Evolutionary conservation across 2,888 invertebrate genomes (phyloP).

Genomic region (Nineta flava): DNA sequence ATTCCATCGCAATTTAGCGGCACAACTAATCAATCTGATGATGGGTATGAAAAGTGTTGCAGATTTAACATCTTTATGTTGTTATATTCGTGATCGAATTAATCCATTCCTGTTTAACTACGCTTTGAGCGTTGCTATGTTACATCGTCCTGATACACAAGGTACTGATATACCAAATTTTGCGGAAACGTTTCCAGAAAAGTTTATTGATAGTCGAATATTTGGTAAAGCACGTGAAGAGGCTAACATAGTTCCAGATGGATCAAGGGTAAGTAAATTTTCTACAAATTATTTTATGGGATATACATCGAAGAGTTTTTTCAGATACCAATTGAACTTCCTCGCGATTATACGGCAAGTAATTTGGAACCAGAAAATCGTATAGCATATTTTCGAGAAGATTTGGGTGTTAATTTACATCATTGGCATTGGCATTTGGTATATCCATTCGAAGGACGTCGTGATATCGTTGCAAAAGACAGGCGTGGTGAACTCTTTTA

Average conservation of each 20-base stretch:
- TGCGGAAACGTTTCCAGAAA: slow-evolving; percentile 64
- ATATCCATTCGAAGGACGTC: slow-evolving; percentile 55
- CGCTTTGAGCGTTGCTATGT: slow-evolving; percentile 54
- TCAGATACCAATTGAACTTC: slow-evolving; percentile 51
- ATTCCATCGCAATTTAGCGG: slow-evolving; percentile 52
- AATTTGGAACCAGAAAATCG: slow-evolving; percentile 62
- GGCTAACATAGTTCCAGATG: slow-evolving; percentile 41
- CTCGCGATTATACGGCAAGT: slow-evolving; percentile 58
- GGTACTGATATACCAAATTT: slow-evolving; percentile 55
- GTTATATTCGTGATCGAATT: slow-evolving; percentile 52
- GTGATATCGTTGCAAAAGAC: slow-evolving; percentile 51
- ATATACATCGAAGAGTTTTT: not conserved
- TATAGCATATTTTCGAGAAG: slow-evolving; percentile 71
- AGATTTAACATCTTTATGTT: slow-evolving; percentile 53
- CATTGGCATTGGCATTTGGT: slow-evolving; percentile 90
- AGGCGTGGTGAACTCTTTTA: slow-evolving; percentile 65
- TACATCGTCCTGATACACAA: slow-evolving; percentile 57
- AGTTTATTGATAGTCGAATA: slow-evolving; percentile 60
- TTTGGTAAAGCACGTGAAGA: slow-evolving; percentile 54
- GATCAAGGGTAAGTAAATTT: slow-evolving; percentile 37
- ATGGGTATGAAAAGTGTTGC: slow-evolving; percentile 51
- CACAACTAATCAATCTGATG: slow-evolving; percentile 49
- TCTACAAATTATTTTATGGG: no score
- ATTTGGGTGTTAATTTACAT: slow-evolving; percentile 70
- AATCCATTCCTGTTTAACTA: slow-evolving; percentile 74